Evolutionary conservation across 2,113 vertebrate genomes (phyloP).

Genomic region (Cynoglossus semilaevis): DNA sequence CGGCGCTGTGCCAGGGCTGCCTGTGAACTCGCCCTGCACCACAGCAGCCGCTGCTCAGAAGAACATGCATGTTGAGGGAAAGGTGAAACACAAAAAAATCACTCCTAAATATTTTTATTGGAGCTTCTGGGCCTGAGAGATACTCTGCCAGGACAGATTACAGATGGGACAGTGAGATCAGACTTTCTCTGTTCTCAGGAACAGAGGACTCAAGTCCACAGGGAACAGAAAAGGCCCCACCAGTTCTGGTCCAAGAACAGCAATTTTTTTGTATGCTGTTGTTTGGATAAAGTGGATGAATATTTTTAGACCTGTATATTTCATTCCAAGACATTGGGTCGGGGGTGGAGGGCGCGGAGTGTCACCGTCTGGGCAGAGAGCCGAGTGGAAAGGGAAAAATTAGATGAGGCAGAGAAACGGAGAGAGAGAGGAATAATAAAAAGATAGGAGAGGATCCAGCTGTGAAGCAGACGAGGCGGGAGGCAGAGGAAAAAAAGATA

Average conservation of each 20-base stretch:
- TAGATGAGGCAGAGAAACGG: conserved; percentile 31
- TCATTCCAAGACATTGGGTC: conserved; percentile 61
- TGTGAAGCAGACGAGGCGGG: conserved; percentile 54
- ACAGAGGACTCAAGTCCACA: conserved; percentile 31
- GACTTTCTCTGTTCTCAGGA: conserved; percentile 56
- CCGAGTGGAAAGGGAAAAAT: conserved; percentile 71
- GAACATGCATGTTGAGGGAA: conserved; percentile 21
- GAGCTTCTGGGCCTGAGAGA: conserved; percentile 47
- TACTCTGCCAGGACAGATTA: conserved; percentile 41
- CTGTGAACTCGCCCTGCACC: conserved; percentile 30
- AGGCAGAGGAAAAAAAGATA: conserved; percentile 20
- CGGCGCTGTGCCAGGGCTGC: conserved; percentile 32
- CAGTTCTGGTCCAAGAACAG: conserved; percentile 67
- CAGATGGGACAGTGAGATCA: conserved; percentile 43
- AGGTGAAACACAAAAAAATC: conserved; percentile 3
- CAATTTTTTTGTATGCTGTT: conserved; percentile 57
- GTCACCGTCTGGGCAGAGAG: conserved; percentile 69
- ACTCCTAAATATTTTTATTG: conserved; percentile 27
- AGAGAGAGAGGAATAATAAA: conserved; percentile 27
- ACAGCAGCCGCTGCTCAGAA: conserved; percentile 11
- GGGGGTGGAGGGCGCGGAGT: conserved; percentile 25
- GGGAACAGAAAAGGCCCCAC: conserved; percentile 16
- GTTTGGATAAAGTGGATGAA: conserved; percentile 71
- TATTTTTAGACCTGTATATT: conserved; percentile 79
- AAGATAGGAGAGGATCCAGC: conserved; percentile 58